A percentile compares a stretch with the other conserved stretches of the same genome.
Evolutionary conservation across 1,140 invertebrate genomes (phyloP).

Genomic region (Sarcophaga bullata): DNA sequence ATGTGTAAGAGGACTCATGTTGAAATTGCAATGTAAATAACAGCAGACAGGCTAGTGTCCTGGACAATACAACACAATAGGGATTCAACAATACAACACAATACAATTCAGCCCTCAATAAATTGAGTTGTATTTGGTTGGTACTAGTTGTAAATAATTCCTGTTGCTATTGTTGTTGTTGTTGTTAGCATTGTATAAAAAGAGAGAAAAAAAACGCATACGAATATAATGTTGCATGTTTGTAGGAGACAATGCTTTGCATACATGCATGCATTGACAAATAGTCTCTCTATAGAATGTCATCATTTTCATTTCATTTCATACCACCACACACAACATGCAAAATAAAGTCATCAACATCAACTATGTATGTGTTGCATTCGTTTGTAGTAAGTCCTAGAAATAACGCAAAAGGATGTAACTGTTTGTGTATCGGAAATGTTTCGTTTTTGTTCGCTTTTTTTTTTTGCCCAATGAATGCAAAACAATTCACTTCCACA

Average conservation of each 20-base stretch:
- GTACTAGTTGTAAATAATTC: no score
- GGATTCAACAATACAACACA: no score
- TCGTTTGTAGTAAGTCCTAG: background rate
- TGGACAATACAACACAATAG: no score
- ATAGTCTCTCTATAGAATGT: background rate
- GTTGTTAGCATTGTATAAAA: no score
- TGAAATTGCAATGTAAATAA: slow-evolving; percentile 27
- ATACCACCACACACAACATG: background rate
- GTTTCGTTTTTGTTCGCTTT: background rate
- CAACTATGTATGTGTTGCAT: background rate
- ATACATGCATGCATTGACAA: background rate
- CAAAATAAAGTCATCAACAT: background rate
- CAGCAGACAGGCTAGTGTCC: background rate
- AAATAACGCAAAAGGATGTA: background rate
- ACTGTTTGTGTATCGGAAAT: no score
- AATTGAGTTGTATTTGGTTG: background rate
- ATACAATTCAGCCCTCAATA: background rate
- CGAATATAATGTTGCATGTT: background rate
- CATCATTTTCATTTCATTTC: background rate
- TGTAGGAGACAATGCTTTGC: background rate
- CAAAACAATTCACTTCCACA: background rate
- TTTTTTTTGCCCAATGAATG: background rate
- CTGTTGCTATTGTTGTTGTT: background rate
- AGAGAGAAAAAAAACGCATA: background rate
- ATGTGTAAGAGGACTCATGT: background rate